Percentiles rank a stretch among this genome's conserved stretches.
These are phyloP conservation scores for Paradoxurus hermaphroditus DNA, from an alignment of 2,113 vertebrate species.

Conservation along the genomic window DNA sequence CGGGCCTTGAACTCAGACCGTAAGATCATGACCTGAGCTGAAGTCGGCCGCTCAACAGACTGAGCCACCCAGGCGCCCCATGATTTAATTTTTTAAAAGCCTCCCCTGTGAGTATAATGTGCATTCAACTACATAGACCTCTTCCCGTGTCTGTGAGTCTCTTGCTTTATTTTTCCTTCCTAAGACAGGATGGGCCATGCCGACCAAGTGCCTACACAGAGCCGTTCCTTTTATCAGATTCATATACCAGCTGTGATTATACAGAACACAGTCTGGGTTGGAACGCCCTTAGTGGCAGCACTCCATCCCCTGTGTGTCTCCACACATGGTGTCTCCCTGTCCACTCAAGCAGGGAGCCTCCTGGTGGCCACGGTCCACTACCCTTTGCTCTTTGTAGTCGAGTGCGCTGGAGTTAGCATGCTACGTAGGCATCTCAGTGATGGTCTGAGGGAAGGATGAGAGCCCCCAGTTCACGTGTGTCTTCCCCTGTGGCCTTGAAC, in stretches of 20 bases:
- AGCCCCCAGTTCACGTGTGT: background rate
- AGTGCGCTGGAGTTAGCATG: rapidly evolving
- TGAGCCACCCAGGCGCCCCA: no score
- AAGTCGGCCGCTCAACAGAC: no score
- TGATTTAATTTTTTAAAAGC: background rate
- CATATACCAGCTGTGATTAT: background rate
- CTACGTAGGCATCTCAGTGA: rapidly evolving
- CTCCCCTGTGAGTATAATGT: background rate
- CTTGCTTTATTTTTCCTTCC: background rate
- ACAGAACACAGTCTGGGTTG: background rate
- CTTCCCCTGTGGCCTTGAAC: background rate
- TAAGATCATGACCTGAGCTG: no score
- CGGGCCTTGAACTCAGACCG: no score
- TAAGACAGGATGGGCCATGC: background rate
- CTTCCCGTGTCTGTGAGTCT: background rate
- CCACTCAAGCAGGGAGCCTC: background rate
- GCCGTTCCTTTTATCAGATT: background rate
- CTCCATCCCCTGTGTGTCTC: no score
- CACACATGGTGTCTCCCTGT: background rate
- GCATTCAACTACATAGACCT: background rate
- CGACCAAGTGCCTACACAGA: background rate
- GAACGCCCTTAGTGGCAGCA: background rate
- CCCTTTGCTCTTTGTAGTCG: background rate
- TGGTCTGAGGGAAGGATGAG: background rate
- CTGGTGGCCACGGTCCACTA: rapidly evolving